Evolutionary conservation across 1,140 invertebrate species (phyloP).

Genomic region (Chelonus insularis): DNA sequence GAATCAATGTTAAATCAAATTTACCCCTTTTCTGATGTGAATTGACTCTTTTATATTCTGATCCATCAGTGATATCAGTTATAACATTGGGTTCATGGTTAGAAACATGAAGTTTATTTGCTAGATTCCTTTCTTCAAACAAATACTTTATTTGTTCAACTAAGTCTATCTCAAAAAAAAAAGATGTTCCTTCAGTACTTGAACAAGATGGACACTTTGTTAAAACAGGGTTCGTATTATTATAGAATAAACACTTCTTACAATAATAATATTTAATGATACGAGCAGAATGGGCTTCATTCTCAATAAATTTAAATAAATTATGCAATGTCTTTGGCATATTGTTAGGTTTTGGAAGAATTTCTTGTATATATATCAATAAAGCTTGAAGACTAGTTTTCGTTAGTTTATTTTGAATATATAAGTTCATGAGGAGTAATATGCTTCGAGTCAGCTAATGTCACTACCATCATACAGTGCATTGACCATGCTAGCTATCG

Average conservation of each 20-base stretch:
- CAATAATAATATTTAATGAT: slow-evolving; percentile 30
- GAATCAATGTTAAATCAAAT: slow-evolving; percentile 32
- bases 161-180: slow-evolving; percentile 25
- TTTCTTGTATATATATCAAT: slow-evolving; percentile 1
- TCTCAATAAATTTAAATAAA: slow-evolving; percentile 23
- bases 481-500: background rate
- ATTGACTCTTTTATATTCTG: slow-evolving; percentile 25
- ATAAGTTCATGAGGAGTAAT: slow-evolving; percentile 6
- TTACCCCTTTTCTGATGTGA: background rate
- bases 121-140: slow-evolving; percentile 24
- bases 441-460: background rate
- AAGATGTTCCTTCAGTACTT: slow-evolving; percentile 1
- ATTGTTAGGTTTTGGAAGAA: slow-evolving; percentile 25
- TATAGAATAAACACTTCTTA: slow-evolving; percentile 27
- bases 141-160: slow-evolving; percentile 23
- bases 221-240: background rate
- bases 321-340: slow-evolving; percentile 24
- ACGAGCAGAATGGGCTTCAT: background rate
- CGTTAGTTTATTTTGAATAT: slow-evolving; percentile 20
- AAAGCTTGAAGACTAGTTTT: slow-evolving; percentile 21
- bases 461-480: slow-evolving; percentile 9
- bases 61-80: slow-evolving; percentile 18
- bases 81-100: slow-evolving; percentile 13
- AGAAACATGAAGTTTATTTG: background rate
- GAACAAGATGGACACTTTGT: slow-evolving; percentile 20